Base-by-base conservation (phyloP, 2,797 vertebrate species). In the Labeo calbasu region DNA sequence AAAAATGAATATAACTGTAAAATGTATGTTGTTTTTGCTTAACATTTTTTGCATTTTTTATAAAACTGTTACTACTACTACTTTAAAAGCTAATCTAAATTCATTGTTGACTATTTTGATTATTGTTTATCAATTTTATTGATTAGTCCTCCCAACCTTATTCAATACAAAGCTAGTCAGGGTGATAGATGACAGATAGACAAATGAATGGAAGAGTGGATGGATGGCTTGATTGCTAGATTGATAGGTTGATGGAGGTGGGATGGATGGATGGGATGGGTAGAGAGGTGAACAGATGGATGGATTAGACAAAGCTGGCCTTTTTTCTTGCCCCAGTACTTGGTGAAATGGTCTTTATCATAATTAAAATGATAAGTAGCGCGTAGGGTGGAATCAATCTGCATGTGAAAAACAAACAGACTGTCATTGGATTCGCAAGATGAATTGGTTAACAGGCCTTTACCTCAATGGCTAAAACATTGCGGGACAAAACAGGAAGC, bases 341-440 rank as follows among this genome's bases (percentile, higher is more conserved):
- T 84, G 84, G 86, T 89, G 88, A 91, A 92, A 88, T 91, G 88
- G 90, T 89, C 89, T 92, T 92, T 89, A 92, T 93, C 90, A 90
- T 92, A 91, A 94, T 94, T 91, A 92, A 89, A 90, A 88, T 82
- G 86, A 88, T 91, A 90, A 76, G 55, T 55, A 75, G 11, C 11
- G 87, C 83, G 88, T 86, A 73, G 85, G 79, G 77, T 91, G 88
- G 87, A 90, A 92, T 91, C 86, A 68, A 85, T 90, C 88, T 90
- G 87, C 86, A 73, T 87, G 87, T 86, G 89, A 87, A 91, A 90
- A 90, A 88, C 86, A 79, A 68, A 59, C 65, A 48, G n/a, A 48
- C 68, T 43, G 71, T 71, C 55, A 46, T 73, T 88, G 81, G 88
- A 89, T 87, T 80, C 83, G 84, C 10, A 66, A 40, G 19, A 83